Percentiles rank a stretch among this genome's conserved stretches.
Conservation (phyloP, 2,888 invertebrate genomes). For the Drosophila trichaetosa region DNA sequence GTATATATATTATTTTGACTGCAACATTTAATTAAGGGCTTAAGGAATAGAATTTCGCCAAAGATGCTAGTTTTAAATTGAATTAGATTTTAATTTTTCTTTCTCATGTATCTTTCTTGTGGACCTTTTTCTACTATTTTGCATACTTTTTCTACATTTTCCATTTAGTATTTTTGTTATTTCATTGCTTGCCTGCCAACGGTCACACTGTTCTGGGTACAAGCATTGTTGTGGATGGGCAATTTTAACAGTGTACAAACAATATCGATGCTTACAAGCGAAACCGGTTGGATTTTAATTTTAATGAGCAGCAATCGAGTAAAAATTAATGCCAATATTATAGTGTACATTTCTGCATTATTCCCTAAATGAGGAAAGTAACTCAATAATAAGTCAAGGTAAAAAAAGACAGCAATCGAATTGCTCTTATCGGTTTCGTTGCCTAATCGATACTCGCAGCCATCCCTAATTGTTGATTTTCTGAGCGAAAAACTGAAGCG, state of each 20-base stretch:
- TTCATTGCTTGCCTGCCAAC: background rate
- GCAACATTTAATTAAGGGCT: background rate
- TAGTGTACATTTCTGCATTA: background rate
- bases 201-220: constrained; percentile 47
- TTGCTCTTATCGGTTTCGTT: constrained; percentile 15
- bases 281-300: background rate
- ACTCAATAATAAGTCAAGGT: background rate
- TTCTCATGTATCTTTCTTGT: background rate
- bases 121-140: background rate
- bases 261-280: constrained; percentile 25
- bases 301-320: background rate
- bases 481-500: constrained; percentile 55
- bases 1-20: background rate
- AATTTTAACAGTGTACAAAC: background rate
- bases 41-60: background rate
- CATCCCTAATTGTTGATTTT: constrained; percentile 74
- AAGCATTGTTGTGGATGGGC: constrained; percentile 32
- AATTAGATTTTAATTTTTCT: background rate
- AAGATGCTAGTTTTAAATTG: background rate
- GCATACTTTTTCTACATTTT: no score
- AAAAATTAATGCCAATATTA: background rate
- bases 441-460: constrained; percentile 37
- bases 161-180: background rate
- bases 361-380: background rate
- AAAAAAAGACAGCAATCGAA: constrained; percentile 3